These are phyloP conservation scores for Ondatra zibethicus DNA, from an alignment of 2,113 vertebrate species.

Conservation along the genomic window DNA sequence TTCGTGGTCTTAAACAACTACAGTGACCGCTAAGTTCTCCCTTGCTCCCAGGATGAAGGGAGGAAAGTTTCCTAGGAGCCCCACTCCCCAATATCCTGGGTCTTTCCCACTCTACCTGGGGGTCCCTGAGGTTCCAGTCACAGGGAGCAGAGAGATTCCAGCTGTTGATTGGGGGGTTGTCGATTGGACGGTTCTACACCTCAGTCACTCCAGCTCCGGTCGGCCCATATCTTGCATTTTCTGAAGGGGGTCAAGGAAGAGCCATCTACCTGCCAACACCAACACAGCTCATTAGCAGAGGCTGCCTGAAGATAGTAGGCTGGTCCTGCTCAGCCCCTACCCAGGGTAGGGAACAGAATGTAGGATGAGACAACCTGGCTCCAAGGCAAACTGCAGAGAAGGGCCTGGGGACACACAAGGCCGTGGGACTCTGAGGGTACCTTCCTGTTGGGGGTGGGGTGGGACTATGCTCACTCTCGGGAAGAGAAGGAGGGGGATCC, in stretches of 20 bases:
- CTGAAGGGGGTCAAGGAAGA: background rate
- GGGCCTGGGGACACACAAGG: accelerated
- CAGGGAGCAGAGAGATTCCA: accelerated
- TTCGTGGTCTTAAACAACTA: background rate
- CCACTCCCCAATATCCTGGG: background rate
- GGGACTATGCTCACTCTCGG: background rate
- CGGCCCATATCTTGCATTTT: background rate
- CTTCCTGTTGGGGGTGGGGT: background rate
- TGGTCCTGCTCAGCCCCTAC: background rate
- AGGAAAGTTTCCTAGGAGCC: background rate
- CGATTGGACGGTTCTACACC: background rate
- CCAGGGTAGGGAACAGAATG: background rate
- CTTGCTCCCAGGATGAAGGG: background rate
- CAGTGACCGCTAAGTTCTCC: background rate
- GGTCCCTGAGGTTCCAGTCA: background rate
- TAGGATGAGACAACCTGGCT: no score
- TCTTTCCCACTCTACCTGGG: background rate
- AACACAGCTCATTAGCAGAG: background rate
- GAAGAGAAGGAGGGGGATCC: background rate
- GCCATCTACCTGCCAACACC: background rate
- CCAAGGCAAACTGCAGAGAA: accelerated
- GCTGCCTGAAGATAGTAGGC: background rate
- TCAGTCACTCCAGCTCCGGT: background rate
- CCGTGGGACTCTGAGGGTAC: background rate
- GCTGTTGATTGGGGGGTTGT: accelerated